Conservation (phyloP, 1,140 invertebrate genomes). For the Drosophila repletoides region DNA sequence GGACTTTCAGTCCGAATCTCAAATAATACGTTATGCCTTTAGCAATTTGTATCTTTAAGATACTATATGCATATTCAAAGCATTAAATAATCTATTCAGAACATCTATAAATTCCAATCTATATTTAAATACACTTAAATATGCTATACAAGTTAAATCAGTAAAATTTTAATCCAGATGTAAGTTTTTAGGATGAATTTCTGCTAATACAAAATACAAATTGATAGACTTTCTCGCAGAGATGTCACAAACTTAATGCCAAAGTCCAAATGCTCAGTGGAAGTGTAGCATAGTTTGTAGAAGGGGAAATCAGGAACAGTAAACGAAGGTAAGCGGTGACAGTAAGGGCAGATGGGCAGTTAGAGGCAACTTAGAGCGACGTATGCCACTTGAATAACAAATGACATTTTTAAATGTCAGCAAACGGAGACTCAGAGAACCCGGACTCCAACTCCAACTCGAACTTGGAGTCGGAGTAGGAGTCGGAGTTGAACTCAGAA, state of each 20-base stretch:
- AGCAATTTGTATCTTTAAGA: too few species aligned
- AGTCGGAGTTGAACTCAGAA: constrained; percentile 20
- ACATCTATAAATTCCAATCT: too few species aligned
- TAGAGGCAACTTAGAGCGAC: constrained; percentile 74
- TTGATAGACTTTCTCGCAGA: too few species aligned
- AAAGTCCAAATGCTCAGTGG: not conserved
- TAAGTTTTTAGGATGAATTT: too few species aligned
- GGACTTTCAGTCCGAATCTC: too few species aligned
- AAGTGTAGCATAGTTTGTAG: not conserved
- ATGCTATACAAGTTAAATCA: too few species aligned
- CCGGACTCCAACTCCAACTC: not conserved
- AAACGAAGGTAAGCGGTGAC: constrained; percentile 51
- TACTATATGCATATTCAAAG: too few species aligned
- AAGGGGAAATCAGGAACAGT: constrained; percentile 42
- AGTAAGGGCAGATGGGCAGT: constrained; percentile 48
- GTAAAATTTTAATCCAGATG: too few species aligned
- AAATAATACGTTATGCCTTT: too few species aligned
- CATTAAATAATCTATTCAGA: too few species aligned
- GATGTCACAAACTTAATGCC: not conserved
- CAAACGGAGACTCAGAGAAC: constrained; percentile 25
- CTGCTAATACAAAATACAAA: too few species aligned
- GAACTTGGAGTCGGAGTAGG: constrained; percentile 9
- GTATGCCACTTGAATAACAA: constrained; percentile 80
- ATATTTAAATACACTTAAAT: too few species aligned
- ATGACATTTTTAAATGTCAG: constrained; percentile 77